Evolutionary conservation across 2,888 invertebrate species (phyloP).

Genomic region (Hylaea fasciaria): DNA sequence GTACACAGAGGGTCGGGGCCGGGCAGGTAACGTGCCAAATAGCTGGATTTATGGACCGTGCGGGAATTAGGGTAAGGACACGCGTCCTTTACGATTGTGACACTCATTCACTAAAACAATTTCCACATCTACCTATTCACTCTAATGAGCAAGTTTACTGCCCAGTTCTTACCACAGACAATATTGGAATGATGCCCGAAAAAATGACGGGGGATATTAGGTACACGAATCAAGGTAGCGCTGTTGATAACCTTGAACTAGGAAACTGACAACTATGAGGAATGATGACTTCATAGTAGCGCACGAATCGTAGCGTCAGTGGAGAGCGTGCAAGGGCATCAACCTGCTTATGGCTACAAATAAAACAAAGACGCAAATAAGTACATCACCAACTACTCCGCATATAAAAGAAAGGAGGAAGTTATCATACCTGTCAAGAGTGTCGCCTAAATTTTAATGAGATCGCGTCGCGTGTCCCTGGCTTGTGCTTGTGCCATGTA

Average conservation of each 20-base stretch:
- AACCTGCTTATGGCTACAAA: slow-evolving; percentile 20
- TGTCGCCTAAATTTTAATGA: slow-evolving; percentile 24
- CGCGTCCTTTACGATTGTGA: slow-evolving; percentile 65
- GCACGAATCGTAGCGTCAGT: slow-evolving; percentile 31
- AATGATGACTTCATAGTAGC: slow-evolving; percentile 34
- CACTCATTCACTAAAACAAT: slow-evolving; percentile 52
- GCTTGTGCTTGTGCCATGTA: slow-evolving; percentile 54
- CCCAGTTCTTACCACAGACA: slow-evolving; percentile 10
- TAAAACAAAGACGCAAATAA: slow-evolving; percentile 12
- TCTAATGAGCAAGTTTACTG: slow-evolving; percentile 12
- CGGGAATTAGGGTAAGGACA: slow-evolving; percentile 69
- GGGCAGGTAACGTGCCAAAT: slow-evolving; percentile 67
- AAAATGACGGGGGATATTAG: slow-evolving; percentile 7
- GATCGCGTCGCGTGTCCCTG: slow-evolving; percentile 54
- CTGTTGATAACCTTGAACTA: slow-evolving; percentile 18
- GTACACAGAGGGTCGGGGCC: slow-evolving; percentile 66
- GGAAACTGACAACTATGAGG: slow-evolving; percentile 18
- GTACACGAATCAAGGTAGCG: slow-evolving; percentile 5
- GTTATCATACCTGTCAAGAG: slow-evolving; percentile 6
- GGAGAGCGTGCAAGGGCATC: slow-evolving; percentile 32
- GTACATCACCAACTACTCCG: slow-evolving; percentile 9
- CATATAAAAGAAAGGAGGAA: slow-evolving; percentile 19
- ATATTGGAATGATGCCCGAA: slow-evolving; percentile 8
- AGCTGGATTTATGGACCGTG: slow-evolving; percentile 69
- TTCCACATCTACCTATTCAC: slow-evolving; percentile 34